phyloP scores from a whole-genome alignment of 2,888 invertebrate genomes.

The Eucera pruinosa region DNA sequence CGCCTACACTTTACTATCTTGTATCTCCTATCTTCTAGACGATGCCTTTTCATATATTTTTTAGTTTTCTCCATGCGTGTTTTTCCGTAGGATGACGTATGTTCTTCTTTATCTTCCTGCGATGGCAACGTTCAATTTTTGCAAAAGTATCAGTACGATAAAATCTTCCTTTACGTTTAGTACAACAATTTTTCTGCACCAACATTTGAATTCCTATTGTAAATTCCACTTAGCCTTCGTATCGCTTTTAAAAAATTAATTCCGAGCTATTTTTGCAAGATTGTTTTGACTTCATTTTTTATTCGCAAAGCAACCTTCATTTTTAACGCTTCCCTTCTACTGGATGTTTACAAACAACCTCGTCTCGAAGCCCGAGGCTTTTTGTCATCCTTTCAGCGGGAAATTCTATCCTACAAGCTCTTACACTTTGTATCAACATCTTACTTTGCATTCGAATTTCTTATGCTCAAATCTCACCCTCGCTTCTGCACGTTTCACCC shows the following conservation, averaged over 20 bases:
- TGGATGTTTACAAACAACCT: slow-evolving; percentile 1
- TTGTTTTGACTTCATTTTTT: neutral
- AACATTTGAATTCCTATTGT: too few relatives aligned
- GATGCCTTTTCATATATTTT: neutral
- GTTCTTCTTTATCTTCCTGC: neutral
- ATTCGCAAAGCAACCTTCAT: neutral
- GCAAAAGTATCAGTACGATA: neutral
- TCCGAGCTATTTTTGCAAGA: too few relatives aligned
- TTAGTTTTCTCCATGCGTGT: neutral
- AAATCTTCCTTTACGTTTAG: too few relatives aligned
- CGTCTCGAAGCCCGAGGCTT: neutral
- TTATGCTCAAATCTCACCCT: neutral
- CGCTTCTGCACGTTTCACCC: neutral
- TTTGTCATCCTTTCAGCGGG: neutral
- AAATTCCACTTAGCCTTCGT: neutral
- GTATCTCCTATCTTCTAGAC: neutral
- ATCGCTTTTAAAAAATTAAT: neutral
- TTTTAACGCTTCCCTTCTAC: neutral
- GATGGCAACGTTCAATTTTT: neutral
- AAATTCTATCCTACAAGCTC: neutral
- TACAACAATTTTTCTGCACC: neutral
- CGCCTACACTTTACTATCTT: slow-evolving; percentile 2
- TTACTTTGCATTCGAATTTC: slow-evolving; percentile 8
- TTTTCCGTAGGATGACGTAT: neutral
- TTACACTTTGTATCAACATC: slow-evolving; percentile 13